Evolutionary conservation across 1,140 invertebrate species (phyloP).

Genomic region (Micrasema minimum): DNA sequence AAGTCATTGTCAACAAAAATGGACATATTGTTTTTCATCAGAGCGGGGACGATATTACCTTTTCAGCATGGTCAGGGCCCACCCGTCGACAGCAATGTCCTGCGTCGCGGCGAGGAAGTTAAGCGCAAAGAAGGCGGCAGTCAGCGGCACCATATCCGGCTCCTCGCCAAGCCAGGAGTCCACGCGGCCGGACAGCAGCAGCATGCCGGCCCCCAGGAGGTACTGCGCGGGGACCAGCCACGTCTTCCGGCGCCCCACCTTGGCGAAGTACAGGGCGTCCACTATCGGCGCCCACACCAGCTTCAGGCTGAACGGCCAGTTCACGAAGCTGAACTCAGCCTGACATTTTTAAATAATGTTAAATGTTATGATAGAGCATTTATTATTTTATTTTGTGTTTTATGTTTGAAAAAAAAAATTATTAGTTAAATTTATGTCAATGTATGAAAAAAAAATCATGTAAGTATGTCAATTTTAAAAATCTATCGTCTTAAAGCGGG

Average conservation of each 20-base stretch:
- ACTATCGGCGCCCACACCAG: constrained; percentile 98
- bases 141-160: constrained; percentile 85
- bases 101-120: constrained; percentile 98
- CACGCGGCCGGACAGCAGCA: constrained; percentile 81
- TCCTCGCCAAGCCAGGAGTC: constrained; percentile 80
- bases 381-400: too few species aligned
- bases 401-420: too few species aligned
- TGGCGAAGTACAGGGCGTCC: constrained; percentile 86
- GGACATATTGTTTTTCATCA: too few species aligned
- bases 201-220: constrained; percentile 85
- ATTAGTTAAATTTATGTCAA: too few species aligned
- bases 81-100: constrained; percentile 99
- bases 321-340: constrained; percentile 98
- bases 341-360: constrained; percentile 67
- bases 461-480: too few species aligned
- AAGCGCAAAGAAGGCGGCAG: constrained; percentile 88
- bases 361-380: too few species aligned
- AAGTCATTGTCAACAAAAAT: too few species aligned
- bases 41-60: too few species aligned
- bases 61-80: constrained; percentile 98
- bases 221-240: constrained; percentile 96
- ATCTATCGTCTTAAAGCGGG: too few species aligned
- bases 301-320: constrained; percentile 98
- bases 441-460: too few species aligned
- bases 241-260: constrained; percentile 93